Conservation (phyloP, 2,888 invertebrate genomes). For the Aleiodes alternator region DNA sequence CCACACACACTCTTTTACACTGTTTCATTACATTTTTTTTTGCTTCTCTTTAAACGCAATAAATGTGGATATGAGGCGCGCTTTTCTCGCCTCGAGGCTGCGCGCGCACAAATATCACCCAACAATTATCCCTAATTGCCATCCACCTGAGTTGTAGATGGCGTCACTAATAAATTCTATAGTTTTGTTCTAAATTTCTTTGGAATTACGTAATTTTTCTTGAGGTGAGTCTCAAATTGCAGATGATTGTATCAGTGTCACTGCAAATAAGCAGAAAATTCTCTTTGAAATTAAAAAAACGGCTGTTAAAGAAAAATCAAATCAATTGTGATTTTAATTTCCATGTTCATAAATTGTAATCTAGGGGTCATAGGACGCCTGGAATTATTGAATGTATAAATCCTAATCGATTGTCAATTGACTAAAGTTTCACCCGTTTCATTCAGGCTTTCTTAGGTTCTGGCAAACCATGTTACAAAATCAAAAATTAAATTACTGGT, state of each 20-base stretch:
- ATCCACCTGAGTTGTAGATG: constrained; percentile 42
- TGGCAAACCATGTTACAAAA: no score
- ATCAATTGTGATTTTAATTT: no score
- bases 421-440: no score
- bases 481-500: no score
- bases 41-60: constrained; percentile 22
- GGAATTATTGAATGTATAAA: no score
- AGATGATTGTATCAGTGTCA: not conserved
- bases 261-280: no score
- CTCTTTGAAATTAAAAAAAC: no score
- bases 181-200: constrained; percentile 15
- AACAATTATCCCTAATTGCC: constrained; percentile 32
- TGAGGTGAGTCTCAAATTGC: not conserved
- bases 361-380: no score
- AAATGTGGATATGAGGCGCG: constrained; percentile 27
- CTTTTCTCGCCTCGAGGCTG: constrained; percentile 41
- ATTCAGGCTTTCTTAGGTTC: no score
- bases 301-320: no score
- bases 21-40: constrained; percentile 17
- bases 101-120: constrained; percentile 18
- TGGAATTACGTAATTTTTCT: not conserved
- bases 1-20: not conserved
- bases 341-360: no score
- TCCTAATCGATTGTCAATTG: no score
- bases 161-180: constrained; percentile 24